Evolutionary conservation across 2,888 invertebrate genomes (phyloP).

Genomic region (Geotrupes spiniger): DNA sequence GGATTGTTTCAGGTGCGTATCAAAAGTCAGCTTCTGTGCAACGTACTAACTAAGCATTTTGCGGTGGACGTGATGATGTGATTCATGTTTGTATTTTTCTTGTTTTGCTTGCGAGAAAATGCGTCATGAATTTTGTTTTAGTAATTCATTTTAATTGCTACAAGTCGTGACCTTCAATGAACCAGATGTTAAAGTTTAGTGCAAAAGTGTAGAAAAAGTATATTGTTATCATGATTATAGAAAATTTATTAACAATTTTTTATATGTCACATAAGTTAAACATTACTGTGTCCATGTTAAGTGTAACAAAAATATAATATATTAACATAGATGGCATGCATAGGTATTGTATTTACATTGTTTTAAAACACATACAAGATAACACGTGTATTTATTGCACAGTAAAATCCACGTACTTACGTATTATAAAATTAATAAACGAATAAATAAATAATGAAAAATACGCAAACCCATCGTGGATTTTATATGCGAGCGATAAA

Average conservation of each 20-base stretch:
- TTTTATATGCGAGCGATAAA: conserved; percentile 11
- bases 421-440: too few species aligned
- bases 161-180: too few species aligned
- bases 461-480: background rate
- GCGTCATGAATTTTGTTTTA: conserved; percentile 1
- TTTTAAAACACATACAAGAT: conserved; percentile 4
- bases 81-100: conserved; percentile 5
- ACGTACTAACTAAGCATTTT: conserved; percentile 5
- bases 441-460: too few species aligned
- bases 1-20: background rate
- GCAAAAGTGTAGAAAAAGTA: conserved; percentile 2
- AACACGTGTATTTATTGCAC: background rate
- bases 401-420: background rate
- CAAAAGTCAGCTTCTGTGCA: conserved; percentile 3
- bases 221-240: background rate
- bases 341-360: conserved; percentile 3
- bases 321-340: conserved; percentile 6
- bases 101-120: background rate
- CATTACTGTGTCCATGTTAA: conserved; percentile 1
- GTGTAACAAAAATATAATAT: conserved; percentile 4
- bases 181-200: background rate
- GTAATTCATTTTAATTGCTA: too few species aligned
- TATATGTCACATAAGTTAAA: conserved; percentile 1
- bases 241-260: conserved; percentile 5
- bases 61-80: background rate